A percentile compares a stretch with the other conserved stretches of the same genome.
phyloP scores from a whole-genome alignment of 2,113 vertebrate species.

The Neopipo cinnamomea region DNA sequence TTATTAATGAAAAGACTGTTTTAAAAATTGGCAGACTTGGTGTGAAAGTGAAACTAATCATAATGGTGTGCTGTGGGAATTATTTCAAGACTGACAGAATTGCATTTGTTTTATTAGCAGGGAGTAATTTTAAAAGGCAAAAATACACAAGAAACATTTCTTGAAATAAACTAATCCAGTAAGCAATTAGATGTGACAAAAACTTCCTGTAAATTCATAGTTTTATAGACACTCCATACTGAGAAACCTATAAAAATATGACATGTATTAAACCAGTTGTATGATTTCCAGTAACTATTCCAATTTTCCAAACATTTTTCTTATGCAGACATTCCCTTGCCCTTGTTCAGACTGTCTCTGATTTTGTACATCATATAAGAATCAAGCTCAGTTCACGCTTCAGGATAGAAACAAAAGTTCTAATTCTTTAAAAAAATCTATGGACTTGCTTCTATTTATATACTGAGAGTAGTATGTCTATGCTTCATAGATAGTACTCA shows the following conservation, averaged over 20 bases:
- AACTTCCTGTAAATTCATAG: slow-evolving; percentile 4
- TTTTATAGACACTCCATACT: neutral
- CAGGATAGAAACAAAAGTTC: neutral
- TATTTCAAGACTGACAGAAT: slow-evolving; percentile 18
- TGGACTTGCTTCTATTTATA: neutral
- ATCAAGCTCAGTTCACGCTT: neutral
- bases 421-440: neutral
- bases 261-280: neutral
- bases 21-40: slow-evolving; percentile 27
- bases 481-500: neutral
- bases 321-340: neutral
- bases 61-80: slow-evolving; percentile 1
- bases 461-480: neutral
- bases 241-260: neutral
- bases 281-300: neutral
- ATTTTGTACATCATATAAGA: neutral
- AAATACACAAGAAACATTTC: neutral
- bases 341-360: neutral
- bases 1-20: slow-evolving; percentile 37
- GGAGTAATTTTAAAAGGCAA: neutral
- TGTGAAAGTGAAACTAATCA: slow-evolving; percentile 27
- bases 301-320: neutral
- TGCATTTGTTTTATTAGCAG: slow-evolving; percentile 26
- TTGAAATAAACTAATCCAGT: slow-evolving; percentile 17
- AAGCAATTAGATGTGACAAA: neutral